These are phyloP conservation scores for Sprattus sprattus DNA, from an alignment of 2,113 vertebrate genomes.

Conservation along the genomic window DNA sequence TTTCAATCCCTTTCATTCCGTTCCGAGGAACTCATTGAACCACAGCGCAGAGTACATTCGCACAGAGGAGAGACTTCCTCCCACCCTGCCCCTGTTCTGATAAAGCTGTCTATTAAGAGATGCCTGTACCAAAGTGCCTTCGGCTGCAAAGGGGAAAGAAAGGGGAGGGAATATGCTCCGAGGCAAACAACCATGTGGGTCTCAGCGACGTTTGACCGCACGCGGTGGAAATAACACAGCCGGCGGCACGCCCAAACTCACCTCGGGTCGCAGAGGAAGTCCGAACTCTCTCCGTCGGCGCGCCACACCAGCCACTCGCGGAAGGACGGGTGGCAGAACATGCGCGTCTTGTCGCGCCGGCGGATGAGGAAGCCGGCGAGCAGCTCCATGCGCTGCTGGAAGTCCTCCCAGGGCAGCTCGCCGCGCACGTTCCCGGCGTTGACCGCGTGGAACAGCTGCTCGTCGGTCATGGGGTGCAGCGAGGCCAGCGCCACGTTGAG, in stretches of 20 bases:
- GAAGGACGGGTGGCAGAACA: slow-evolving; percentile 99
- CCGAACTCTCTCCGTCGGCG: slow-evolving; percentile 88
- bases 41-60: neutral
- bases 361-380: slow-evolving; percentile 91
- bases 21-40: neutral
- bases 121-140: neutral
- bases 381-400: slow-evolving; percentile 90
- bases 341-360: slow-evolving; percentile 92
- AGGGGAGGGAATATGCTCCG: no score
- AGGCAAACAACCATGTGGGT: no score
- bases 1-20: neutral
- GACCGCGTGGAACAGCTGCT: slow-evolving; percentile 93
- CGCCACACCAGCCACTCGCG: slow-evolving; percentile 97
- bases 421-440: slow-evolving; percentile 80
- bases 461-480: slow-evolving; percentile 94
- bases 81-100: neutral
- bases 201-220: no score
- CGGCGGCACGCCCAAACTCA: slow-evolving; percentile 52
- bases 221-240: no score
- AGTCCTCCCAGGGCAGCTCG: slow-evolving; percentile 91
- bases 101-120: neutral
- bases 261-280: slow-evolving; percentile 97
- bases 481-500: slow-evolving; percentile 91
- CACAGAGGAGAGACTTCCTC: neutral
- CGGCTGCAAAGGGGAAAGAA: no score